phyloP scores from a whole-genome alignment of 2,797 vertebrate genomes.

The Propithecus deckenii region DNA sequence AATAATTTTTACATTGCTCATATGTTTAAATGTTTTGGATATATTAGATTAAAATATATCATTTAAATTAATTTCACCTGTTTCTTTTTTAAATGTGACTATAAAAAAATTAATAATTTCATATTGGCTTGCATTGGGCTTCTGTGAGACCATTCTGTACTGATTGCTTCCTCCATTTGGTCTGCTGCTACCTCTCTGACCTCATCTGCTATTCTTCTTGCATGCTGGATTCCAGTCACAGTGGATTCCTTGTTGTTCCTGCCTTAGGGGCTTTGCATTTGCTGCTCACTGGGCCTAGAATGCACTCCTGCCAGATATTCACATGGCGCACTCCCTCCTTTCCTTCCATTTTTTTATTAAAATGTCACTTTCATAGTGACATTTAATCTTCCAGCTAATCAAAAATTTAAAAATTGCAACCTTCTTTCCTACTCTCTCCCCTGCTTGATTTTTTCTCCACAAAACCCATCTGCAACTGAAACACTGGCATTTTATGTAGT shows the following conservation, averaged over 20 bases:
- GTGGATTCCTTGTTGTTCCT: neutral
- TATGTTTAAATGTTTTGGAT: neutral
- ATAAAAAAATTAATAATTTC: neutral
- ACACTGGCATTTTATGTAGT: neutral
- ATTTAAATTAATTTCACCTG: neutral
- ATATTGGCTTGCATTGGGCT: neutral
- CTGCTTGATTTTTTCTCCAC: neutral
- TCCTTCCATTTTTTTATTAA: neutral
- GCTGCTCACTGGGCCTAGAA: neutral
- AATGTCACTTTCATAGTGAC: slow-evolving; percentile 2
- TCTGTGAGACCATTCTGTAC: neutral
- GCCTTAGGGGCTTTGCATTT: neutral
- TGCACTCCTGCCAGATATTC: neutral
- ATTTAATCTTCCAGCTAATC: neutral
- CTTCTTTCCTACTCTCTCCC: neutral
- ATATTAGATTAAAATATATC: neutral
- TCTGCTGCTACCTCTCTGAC: neutral
- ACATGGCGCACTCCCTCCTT: neutral
- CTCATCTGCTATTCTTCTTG: neutral
- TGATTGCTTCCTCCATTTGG: neutral
- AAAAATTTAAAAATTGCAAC: neutral
- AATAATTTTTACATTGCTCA: neutral
- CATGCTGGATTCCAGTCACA: neutral
- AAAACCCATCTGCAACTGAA: neutral
- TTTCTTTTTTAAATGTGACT: neutral